Evolutionary conservation across 2,797 vertebrate species (phyloP), one percentile per base, ranked within the genome.

Genomic region (Lagorchestes hirsutus): DNA sequence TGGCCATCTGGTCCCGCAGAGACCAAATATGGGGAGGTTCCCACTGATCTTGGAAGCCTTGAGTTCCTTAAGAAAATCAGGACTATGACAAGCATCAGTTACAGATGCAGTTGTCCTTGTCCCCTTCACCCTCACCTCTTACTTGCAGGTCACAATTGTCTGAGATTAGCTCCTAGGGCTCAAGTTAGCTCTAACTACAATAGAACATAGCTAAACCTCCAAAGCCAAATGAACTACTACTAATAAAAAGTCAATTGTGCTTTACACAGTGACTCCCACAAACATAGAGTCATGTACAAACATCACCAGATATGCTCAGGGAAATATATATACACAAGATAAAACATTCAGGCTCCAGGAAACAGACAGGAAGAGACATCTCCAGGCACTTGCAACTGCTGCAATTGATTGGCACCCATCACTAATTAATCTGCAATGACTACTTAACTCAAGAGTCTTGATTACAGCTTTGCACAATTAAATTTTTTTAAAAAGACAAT

Each of bases 401-500:
- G 92, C 95, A 97, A 92, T 55, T 93, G 96, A 98, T 98, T 98
- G 96, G 94, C 97, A 98, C 97, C 97, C 97, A 56, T 97, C 95
- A 31, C 97, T 98, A 98, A 98, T 98, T 98, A 98, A 98, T 96
- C 96, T 96, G 95, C 97, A 96, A 98, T 94, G 97, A 98, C 96
- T 93, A 96, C 93, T 97, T 97, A 98, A 98, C 98, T 98, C 98
- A 97, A 91, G 92, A 82, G 97, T 95, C 98, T 98, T 98, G 98
- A 98, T 98, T 98, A 97, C 97, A 96, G 96, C 95, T 98, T 96
- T 96, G 97, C 97, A 98, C 98, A 98, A 98, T 98, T 97, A 95
- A 96, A 96, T 95, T 27, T 11, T 52, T 87, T 50, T 50, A 10
- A 95, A 94, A 94, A 96, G 97, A 97, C 94, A 96, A 96, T 98